A percentile compares a stretch with the other conserved stretches of the same genome.
phyloP scores from a whole-genome alignment of 2,888 invertebrate species.

The Machimus atricapillus region DNA sequence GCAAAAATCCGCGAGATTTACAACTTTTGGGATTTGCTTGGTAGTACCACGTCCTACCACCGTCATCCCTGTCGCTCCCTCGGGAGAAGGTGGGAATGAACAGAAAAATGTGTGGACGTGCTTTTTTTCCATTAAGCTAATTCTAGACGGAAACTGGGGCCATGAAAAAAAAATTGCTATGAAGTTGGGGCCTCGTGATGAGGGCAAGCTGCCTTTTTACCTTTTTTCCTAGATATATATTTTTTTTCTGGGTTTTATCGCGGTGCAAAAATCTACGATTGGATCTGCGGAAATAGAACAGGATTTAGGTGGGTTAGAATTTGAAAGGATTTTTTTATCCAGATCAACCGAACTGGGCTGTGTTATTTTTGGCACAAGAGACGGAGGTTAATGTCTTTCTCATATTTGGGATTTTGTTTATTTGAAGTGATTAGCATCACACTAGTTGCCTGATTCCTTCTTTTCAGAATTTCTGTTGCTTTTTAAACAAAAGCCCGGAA shows the following conservation, averaged over 20 bases:
- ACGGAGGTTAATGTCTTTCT: neutral
- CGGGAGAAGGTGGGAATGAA: neutral
- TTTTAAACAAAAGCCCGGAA: neutral
- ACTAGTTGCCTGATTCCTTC: neutral
- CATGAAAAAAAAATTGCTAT: neutral
- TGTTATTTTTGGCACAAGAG: neutral
- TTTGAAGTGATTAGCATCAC: neutral
- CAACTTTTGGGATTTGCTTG: conserved; percentile 7
- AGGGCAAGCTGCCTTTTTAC: neutral
- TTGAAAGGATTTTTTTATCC: neutral
- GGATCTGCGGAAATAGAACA: neutral
- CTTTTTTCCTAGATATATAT: neutral
- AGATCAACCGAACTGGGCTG: neutral
- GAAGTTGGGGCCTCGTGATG: neutral
- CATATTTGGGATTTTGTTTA: neutral
- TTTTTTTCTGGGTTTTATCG: neutral
- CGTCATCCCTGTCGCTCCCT: neutral
- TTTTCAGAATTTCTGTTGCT: neutral
- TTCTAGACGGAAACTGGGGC: neutral
- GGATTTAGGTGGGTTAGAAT: neutral
- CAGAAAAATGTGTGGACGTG: neutral
- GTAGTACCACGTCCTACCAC: neutral
- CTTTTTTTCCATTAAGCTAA: conserved; percentile 2
- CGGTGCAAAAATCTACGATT: neutral
- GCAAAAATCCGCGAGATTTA: conserved; percentile 10